A percentile compares a stretch with the other conserved stretches of the same genome.
phyloP scores from a whole-genome alignment of 37 sponge, comb jelly and placozoan genomes.

The Crambe crambe region DNA sequence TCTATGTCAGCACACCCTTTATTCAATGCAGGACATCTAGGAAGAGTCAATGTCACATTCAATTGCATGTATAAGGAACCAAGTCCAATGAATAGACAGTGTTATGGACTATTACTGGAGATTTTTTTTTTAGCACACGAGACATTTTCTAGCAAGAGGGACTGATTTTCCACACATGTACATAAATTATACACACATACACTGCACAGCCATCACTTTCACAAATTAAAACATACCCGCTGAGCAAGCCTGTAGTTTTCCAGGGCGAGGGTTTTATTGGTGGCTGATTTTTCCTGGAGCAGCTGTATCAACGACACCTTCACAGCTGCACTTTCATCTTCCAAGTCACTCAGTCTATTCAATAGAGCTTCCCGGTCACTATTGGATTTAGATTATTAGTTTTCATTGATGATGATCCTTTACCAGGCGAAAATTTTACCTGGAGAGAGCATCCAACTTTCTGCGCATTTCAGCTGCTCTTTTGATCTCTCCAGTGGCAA shows the following conservation, averaged over 20 bases:
- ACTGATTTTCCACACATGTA: too few relatives aligned
- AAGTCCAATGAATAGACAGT: too few relatives aligned
- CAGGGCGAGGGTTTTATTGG: conserved; percentile 53
- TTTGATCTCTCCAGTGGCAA: conserved; percentile 68
- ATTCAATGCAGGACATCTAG: too few relatives aligned
- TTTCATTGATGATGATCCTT: neutral
- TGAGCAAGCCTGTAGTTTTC: conserved; percentile 54
- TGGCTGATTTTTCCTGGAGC: conserved; percentile 73
- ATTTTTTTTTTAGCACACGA: too few relatives aligned
- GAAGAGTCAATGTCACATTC: too few relatives aligned
- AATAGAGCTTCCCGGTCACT: conserved; percentile 43
- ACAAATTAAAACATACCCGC: conserved; percentile 37
- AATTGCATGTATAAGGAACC: too few relatives aligned
- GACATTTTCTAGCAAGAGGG: too few relatives aligned
- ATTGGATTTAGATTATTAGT: neutral
- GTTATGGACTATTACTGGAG: too few relatives aligned
- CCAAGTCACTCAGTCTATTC: conserved; percentile 32
- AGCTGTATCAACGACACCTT: conserved; percentile 73
- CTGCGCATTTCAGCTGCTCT: conserved; percentile 37
- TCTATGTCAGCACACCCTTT: too few relatives aligned
- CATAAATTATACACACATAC: too few relatives aligned
- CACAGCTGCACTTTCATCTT: conserved; percentile 66
- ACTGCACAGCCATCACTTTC: too few relatives aligned
- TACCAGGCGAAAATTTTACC: conserved; percentile 11
- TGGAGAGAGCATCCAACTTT: conserved; percentile 34